Evolutionary conservation across 2,113 vertebrate species (phyloP).

Genomic region (Cinclus cinclus): DNA sequence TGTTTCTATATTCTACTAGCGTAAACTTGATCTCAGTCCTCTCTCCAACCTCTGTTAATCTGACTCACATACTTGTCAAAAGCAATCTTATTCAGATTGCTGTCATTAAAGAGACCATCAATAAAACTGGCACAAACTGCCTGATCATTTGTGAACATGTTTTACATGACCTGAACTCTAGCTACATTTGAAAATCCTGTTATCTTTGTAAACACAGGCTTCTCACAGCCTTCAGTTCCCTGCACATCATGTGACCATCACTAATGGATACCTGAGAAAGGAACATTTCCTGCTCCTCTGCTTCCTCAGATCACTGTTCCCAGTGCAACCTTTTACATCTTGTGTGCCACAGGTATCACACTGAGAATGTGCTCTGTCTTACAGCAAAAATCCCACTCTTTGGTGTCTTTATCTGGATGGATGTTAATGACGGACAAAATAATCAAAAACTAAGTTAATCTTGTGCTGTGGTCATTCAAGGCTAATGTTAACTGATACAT

Average conservation of each 20-base stretch:
- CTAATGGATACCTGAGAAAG: neutral
- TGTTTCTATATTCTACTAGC: neutral
- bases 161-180: neutral
- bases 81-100: neutral
- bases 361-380: neutral
- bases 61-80: neutral
- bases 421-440: neutral
- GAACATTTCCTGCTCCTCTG: neutral
- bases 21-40: neutral
- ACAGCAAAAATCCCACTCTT: neutral
- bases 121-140: neutral
- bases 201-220: neutral
- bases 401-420: neutral
- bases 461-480: neutral
- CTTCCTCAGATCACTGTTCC: neutral
- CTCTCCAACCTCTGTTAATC: neutral
- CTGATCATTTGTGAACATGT: neutral
- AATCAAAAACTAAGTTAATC: neutral
- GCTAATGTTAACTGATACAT: neutral
- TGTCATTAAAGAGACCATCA: neutral
- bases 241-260: neutral
- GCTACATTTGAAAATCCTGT: neutral
- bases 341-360: accelerated
- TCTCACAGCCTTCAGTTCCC: neutral
- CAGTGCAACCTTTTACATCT: neutral